A percentile compares a stretch with the other conserved stretches of the same genome.
phyloP scores from a whole-genome alignment of 2,888 invertebrate species.

The Tachina fera region DNA sequence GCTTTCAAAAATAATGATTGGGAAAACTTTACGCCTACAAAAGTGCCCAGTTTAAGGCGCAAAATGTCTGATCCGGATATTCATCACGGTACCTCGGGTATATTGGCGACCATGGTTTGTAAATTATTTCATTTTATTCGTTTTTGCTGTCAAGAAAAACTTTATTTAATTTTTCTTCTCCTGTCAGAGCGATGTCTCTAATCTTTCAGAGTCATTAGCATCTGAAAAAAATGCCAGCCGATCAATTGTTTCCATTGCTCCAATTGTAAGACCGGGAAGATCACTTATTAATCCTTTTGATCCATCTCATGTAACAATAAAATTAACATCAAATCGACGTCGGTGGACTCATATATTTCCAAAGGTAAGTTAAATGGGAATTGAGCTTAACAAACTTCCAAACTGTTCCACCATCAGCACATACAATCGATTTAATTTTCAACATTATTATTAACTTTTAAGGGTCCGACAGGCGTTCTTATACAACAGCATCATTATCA shows the following conservation, averaged over 20 bases:
- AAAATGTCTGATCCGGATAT: constrained; percentile 96
- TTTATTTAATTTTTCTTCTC: constrained; percentile 14
- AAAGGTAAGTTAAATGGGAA: constrained; percentile 82
- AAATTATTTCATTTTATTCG: neutral
- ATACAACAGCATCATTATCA: constrained; percentile 97
- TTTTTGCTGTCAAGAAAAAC: neutral
- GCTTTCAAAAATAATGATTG: constrained; percentile 79
- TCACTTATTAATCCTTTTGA: constrained; percentile 99
- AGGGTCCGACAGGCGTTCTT: constrained; percentile 93
- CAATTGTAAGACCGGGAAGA: constrained; percentile 88
- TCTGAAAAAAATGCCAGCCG: constrained; percentile 81
- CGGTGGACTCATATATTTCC: constrained; percentile 99
- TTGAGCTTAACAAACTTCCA: neutral
- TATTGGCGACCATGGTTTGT: constrained; percentile 83
- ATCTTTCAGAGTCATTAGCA: constrained; percentile 81
- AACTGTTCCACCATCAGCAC: neutral
- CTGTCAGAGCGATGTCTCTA: constrained; percentile 78
- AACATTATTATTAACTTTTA: constrained; percentile 40
- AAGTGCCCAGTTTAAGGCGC: constrained; percentile 85
- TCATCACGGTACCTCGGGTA: constrained; percentile 88
- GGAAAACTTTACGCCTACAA: constrained; percentile 84
- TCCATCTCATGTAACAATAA: constrained; percentile 98
- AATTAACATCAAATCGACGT: constrained; percentile 95
- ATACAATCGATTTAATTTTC: neutral
- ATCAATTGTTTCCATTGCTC: constrained; percentile 83